These are phyloP conservation scores for Bombus superbus DNA, from an alignment of 1,140 invertebrate genomes.

Conservation along the genomic window DNA sequence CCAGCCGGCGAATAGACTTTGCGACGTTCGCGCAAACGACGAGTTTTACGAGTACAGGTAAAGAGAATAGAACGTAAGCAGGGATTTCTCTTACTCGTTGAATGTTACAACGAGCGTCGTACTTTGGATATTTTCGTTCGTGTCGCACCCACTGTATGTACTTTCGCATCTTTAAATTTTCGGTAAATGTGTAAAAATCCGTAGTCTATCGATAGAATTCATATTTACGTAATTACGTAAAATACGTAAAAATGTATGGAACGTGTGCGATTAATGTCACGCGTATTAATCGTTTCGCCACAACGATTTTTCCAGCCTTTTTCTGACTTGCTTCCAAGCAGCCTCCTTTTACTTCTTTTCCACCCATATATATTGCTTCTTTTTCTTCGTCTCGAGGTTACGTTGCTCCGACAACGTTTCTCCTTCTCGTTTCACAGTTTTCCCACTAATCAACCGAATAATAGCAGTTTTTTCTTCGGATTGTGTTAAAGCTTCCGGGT, in stretches of 20 bases:
- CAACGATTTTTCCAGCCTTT: neutral
- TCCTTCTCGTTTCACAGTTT: neutral
- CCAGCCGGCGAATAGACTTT: too few species aligned
- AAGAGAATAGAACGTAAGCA: too few species aligned
- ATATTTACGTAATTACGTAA: too few species aligned
- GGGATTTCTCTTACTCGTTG: too few species aligned
- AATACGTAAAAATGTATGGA: neutral
- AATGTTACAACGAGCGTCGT: too few species aligned
- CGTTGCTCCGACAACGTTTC: neutral
- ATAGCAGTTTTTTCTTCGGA: neutral
- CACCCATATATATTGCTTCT: neutral
- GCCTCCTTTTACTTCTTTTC: conserved; percentile 14
- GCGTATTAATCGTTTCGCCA: neutral
- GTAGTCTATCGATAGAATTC: too few species aligned
- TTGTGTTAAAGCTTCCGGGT: conserved; percentile 24
- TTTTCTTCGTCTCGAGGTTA: neutral
- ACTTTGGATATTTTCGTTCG: too few species aligned
- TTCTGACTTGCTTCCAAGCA: neutral
- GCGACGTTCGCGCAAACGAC: too few species aligned
- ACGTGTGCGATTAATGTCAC: neutral
- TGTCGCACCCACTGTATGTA: too few species aligned
- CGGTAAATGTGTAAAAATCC: too few species aligned
- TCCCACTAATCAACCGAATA: neutral
- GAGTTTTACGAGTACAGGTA: too few species aligned
- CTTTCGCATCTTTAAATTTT: too few species aligned